Base-by-base conservation (phyloP, 2,888 invertebrate genomes). In the Petrophora chlorosata region DNA sequence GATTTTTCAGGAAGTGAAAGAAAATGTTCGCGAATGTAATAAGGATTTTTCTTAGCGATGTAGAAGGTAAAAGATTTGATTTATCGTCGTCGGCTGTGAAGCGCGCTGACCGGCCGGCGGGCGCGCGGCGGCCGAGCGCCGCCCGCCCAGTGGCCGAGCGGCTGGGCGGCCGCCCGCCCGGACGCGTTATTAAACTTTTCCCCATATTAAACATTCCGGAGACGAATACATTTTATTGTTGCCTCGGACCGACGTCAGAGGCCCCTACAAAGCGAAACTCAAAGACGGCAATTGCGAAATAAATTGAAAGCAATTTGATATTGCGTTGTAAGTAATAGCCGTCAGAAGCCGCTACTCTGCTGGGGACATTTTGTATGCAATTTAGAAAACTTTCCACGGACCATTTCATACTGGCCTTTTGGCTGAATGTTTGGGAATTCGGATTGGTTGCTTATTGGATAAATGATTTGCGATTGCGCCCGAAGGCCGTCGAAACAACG, bases 181-280 rank as follows among this genome's bases (percentile, higher is more conserved):
- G 89, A 85, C 89, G 89, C 90, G 89, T 89, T 90, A 90, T 90
- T 90, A 90, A 89, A 91, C 90, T 91, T 91, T 91, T 90, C 90
- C 90, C 90, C 90, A 90, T 91, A 90, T 91, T 91, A 91, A 90
- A 90, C 91, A 91, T 91, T 91, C 91, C 91, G 86, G 86, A 88
- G 87, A 90, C 90, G 90, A 91, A 90, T 90, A 91, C 90, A 90
- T 90, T 89, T 90, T 89, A 90, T 90, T 90, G 90, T 89, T 87
- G 90, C 86, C 85, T 86, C 85, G 87, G 87, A 87, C 89, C 88
- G 88, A 79, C 89, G 88, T 89, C 89, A 87, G 87, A 88, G 86
- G 84, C 84, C 82, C 86, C 87, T 86, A 88, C 89, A 89, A 89
- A 90, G 89, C 87, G 89, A 88, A 89, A 89, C 89, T 89, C 89